phyloP scores from a whole-genome alignment of 2,888 invertebrate genomes.

The Glaucopsyche alexis region DNA sequence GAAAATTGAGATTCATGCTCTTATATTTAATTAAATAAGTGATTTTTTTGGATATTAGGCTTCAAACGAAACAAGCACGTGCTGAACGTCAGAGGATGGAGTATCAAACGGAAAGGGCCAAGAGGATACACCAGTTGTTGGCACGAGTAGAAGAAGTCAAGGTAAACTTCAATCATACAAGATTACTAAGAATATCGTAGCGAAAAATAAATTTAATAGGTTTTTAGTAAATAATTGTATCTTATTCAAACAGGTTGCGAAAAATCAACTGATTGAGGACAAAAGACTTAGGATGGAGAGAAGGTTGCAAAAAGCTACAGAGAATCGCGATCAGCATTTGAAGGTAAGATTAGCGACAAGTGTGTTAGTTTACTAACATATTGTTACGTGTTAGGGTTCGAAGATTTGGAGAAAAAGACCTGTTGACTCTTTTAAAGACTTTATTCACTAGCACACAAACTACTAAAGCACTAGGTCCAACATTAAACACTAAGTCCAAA shows the following conservation, averaged over 20 bases:
- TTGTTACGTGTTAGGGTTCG: too few relatives aligned
- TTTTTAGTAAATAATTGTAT: too few relatives aligned
- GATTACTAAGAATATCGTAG: too few relatives aligned
- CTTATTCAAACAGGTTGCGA: slow-evolving; percentile 80
- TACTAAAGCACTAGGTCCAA: too few relatives aligned
- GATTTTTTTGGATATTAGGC: slow-evolving; percentile 52
- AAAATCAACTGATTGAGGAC: slow-evolving; percentile 91
- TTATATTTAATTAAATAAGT: too few relatives aligned
- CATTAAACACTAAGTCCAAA: too few relatives aligned
- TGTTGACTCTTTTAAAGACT: too few relatives aligned
- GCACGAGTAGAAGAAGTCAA: slow-evolving; percentile 92
- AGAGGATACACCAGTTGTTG: slow-evolving; percentile 90
- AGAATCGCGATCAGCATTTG: slow-evolving; percentile 91
- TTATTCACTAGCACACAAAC: too few relatives aligned
- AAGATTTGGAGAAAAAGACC: too few relatives aligned
- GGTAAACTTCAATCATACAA: slow-evolving; percentile 44
- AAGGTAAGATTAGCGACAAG: slow-evolving; percentile 58
- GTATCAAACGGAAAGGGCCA: slow-evolving; percentile 90
- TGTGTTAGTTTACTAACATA: not conserved
- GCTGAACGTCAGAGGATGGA: slow-evolving; percentile 93
- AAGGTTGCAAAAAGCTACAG: slow-evolving; percentile 90
- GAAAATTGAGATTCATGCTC: too few relatives aligned
- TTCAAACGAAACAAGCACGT: slow-evolving; percentile 94
- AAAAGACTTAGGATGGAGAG: slow-evolving; percentile 87
- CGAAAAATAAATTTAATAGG: too few relatives aligned